Evolutionary conservation across 2,797 vertebrate species (phyloP).

Genomic region (Artibeus lituratus): DNA sequence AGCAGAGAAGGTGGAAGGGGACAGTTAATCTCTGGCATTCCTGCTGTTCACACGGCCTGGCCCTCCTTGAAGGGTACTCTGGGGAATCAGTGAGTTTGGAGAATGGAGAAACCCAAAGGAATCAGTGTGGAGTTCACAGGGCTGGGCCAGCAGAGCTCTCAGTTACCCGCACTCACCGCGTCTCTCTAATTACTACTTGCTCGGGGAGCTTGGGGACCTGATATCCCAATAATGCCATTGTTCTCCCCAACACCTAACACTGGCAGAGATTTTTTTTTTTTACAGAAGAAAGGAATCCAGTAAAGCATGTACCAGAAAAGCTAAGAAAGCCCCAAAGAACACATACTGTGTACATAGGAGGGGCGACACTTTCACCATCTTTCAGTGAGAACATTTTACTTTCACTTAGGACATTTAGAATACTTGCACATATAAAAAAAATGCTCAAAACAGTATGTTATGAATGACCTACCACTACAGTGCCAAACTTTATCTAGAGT

Average conservation of each 20-base stretch:
- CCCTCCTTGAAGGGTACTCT: neutral
- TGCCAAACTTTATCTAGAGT: too few species aligned
- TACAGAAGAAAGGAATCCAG: conserved; percentile 33
- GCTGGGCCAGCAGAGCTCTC: neutral
- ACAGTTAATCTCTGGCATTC: neutral
- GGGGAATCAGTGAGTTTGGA: neutral
- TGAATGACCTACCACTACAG: accelerated
- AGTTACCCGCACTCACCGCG: neutral
- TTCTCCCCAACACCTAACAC: conserved; percentile 23
- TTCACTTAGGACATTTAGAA: neutral
- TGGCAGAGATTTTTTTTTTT: neutral
- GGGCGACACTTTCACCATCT: neutral
- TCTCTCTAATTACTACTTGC: neutral
- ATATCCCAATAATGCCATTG: conserved; percentile 12
- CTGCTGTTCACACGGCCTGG: neutral
- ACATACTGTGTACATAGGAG: neutral
- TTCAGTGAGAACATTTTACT: neutral
- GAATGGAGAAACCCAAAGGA: neutral
- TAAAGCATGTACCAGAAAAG: neutral
- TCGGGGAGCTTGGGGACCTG: neutral
- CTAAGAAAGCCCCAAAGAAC: neutral
- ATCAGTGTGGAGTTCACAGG: neutral
- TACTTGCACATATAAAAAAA: neutral
- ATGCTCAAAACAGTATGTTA: neutral
- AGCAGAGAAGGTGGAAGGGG: neutral